Conservation (phyloP, 2,797 vertebrate genomes). For the Muscicapa comitata region DNA sequence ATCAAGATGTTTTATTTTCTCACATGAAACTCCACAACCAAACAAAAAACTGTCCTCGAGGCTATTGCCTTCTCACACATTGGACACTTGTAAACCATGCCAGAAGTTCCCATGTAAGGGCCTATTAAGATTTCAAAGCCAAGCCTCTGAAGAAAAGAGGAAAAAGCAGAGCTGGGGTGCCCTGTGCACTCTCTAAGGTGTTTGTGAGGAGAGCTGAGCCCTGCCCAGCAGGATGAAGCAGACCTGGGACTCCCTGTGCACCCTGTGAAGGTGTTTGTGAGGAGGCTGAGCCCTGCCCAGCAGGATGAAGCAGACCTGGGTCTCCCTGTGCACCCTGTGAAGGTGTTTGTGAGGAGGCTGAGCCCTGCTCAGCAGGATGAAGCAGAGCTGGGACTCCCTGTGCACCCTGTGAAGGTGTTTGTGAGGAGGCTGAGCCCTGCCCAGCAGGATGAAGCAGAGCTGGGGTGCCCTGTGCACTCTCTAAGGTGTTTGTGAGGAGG, state of each 20-base stretch:
- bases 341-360: neutral
- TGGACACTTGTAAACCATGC: fast-evolving
- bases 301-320: neutral
- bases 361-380: too few relatives aligned
- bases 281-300: neutral
- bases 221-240: neutral
- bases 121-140: neutral
- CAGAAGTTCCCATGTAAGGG: neutral
- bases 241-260: too few relatives aligned
- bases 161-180: neutral
- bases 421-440: neutral
- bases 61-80: neutral
- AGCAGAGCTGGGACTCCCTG: too few relatives aligned
- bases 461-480: neutral
- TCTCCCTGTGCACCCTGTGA: neutral
- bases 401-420: neutral
- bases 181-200: neutral
- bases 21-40: neutral
- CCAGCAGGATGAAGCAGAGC: neutral
- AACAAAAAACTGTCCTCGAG: neutral
- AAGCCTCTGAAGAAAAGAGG: neutral
- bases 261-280: neutral
- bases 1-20: neutral
- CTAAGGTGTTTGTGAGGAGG: neutral
- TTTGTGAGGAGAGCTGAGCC: neutral